Evolutionary conservation across 2,113 vertebrate species (phyloP).

Genomic region (Lates calcarifer): DNA sequence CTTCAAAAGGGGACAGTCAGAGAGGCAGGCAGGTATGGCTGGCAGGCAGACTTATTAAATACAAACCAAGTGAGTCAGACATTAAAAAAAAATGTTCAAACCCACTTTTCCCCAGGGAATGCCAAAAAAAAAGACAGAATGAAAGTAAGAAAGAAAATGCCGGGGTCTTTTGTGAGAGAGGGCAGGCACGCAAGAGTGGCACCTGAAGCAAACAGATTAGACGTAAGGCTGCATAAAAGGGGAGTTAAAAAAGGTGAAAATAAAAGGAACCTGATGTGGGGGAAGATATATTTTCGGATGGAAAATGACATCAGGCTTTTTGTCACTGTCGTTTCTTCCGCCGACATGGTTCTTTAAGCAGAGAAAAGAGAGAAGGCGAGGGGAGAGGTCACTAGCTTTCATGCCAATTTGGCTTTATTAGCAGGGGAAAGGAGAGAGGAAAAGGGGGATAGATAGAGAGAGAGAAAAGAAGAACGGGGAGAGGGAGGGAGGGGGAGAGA

Average conservation of each 20-base stretch:
- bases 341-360: conserved; percentile 54
- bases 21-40: conserved; percentile 54
- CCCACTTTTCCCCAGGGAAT: conserved; percentile 12
- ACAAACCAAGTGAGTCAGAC: conserved; percentile 29
- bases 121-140: conserved; percentile 17
- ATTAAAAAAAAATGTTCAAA: conserved; percentile 46
- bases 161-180: conserved; percentile 27
- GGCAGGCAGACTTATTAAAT: conserved; percentile 67
- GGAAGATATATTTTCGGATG: conserved; percentile 45
- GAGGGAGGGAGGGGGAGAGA: conserved; percentile 59
- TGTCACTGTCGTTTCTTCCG: conserved; percentile 46
- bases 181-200: conserved; percentile 20
- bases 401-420: conserved; percentile 81
- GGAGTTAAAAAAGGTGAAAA: conserved; percentile 17
- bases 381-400: conserved; percentile 74
- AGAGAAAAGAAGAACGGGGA: conserved; percentile 18
- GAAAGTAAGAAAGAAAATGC: conserved; percentile 44
- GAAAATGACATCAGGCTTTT: conserved; percentile 61
- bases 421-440: conserved; percentile 45
- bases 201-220: conserved; percentile 58
- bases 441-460: conserved; percentile 39
- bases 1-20: conserved; percentile 45
- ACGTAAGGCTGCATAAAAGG: conserved; percentile 22
- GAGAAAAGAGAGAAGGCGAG: conserved; percentile 47
- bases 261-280: conserved; percentile 36